A percentile compares a stretch with the other conserved stretches of the same genome.
Evolutionary conservation across 1,140 invertebrate species (phyloP).

Genomic region (Lasioglossum albipes): DNA sequence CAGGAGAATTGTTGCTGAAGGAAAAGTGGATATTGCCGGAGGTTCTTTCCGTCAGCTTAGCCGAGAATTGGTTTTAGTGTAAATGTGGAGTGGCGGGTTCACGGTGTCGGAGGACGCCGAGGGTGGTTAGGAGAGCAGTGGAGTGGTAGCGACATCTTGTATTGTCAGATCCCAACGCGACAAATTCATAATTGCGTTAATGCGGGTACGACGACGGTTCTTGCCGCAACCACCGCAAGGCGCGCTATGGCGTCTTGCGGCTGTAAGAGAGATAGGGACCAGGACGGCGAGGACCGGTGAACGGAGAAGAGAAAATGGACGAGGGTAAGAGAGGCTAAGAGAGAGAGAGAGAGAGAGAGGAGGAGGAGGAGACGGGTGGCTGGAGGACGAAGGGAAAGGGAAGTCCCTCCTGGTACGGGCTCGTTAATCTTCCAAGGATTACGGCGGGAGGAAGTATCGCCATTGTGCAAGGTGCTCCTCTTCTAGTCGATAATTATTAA

Average conservation of each 20-base stretch:
- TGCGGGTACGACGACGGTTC: conserved; percentile 72
- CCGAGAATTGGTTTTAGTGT: conserved; percentile 60
- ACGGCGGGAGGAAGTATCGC: conserved; percentile 68
- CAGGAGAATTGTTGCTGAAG: neutral
- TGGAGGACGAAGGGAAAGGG: conserved; percentile 26
- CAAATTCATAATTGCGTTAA: conserved; percentile 81
- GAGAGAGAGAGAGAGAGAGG: conserved; percentile 6
- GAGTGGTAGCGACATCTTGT: conserved; percentile 76
- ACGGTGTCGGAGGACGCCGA: conserved; percentile 49
- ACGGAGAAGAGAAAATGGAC: conserved; percentile 25
- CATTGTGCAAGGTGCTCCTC: conserved; percentile 67
- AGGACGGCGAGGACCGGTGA: conserved; percentile 25
- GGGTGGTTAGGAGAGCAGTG: conserved; percentile 43
- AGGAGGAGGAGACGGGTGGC: conserved; percentile 18
- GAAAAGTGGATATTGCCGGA: neutral
- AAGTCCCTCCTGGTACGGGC: conserved; percentile 62
- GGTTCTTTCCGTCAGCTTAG: conserved; percentile 43
- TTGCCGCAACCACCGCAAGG: conserved; percentile 75
- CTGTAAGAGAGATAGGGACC: conserved; percentile 59
- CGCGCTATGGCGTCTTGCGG: conserved; percentile 71
- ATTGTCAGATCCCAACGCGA: conserved; percentile 79
- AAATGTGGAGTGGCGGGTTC: conserved; percentile 47
- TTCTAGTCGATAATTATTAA: conserved; percentile 74
- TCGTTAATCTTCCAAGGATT: conserved; percentile 78
- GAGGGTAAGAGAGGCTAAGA: neutral